A percentile compares a stretch with the other conserved stretches of the same genome.
Conservation (phyloP, 2,113 vertebrate genomes). For the Micronycteris hirsuta region DNA sequence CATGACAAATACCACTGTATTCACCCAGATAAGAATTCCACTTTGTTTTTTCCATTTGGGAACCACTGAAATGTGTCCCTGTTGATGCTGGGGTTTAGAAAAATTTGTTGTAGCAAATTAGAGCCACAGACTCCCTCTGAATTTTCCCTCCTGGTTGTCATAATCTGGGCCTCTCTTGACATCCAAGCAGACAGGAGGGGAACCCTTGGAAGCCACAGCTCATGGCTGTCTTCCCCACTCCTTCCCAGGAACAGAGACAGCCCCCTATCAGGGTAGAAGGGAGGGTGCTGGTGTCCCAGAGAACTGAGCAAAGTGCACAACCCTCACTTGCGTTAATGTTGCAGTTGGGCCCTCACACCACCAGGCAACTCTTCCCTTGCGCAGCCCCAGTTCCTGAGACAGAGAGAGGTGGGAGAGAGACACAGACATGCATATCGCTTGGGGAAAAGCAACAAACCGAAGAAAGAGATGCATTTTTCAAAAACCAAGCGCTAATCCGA, state of each 20-base stretch:
- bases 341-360: not conserved
- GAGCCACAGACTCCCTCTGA: not conserved
- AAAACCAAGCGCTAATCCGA: constrained; percentile 57
- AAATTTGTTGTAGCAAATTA: constrained; percentile 34
- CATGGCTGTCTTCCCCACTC: accelerated
- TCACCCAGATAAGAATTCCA: not conserved
- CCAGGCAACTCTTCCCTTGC: not conserved
- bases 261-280: not conserved
- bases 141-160: not conserved
- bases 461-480: constrained; percentile 45
- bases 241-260: not conserved
- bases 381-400: not conserved
- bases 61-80: not conserved
- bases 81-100: not conserved
- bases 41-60: not conserved
- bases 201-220: not conserved
- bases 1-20: not conserved
- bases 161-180: not conserved
- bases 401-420: not conserved
- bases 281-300: not conserved
- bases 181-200: not conserved
- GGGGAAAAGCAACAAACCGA: constrained; percentile 8
- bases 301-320: not conserved
- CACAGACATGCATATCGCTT: not conserved
- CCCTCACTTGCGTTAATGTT: not conserved